Conservation (phyloP, 2,113 vertebrate species). For the Sciurus niger region DNA sequence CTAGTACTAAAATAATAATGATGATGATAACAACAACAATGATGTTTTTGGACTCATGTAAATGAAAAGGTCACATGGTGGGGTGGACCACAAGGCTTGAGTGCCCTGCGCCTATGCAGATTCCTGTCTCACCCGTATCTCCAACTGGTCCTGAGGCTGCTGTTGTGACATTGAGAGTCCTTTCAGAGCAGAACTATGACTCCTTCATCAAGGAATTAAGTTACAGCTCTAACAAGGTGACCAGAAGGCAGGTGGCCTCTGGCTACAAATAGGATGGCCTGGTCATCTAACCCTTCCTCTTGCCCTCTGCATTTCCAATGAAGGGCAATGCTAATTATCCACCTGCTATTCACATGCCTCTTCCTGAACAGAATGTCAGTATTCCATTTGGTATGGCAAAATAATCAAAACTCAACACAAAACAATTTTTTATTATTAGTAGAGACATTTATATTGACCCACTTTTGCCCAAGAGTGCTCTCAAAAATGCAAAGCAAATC, state of each 20-base stretch:
- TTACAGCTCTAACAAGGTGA: neutral
- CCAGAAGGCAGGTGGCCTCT: neutral
- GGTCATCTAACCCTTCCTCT: neutral
- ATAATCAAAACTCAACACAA: slow-evolving; percentile 17
- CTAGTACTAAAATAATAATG: too few species aligned
- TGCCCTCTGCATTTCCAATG: neutral
- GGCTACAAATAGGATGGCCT: neutral
- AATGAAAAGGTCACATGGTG: too few species aligned
- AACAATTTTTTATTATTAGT: neutral
- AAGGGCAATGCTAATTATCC: too few species aligned
- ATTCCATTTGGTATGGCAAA: slow-evolving; percentile 3
- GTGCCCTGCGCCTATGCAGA: fast-evolving
- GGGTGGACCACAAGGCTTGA: neutral
- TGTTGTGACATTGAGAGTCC: neutral
- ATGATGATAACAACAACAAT: too few species aligned
- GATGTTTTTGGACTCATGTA: neutral
- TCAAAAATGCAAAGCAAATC: slow-evolving; percentile 25
- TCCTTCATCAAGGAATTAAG: neutral
- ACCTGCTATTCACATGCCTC: neutral
- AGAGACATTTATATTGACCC: neutral
- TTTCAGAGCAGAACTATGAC: neutral
- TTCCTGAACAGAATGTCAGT: neutral
- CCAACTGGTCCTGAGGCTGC: neutral
- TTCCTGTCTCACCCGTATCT: neutral
- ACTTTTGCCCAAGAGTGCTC: neutral